These are phyloP conservation scores for Brachionichthys hirsutus DNA, from an alignment of 2,113 vertebrate species.

Conservation along the genomic window DNA sequence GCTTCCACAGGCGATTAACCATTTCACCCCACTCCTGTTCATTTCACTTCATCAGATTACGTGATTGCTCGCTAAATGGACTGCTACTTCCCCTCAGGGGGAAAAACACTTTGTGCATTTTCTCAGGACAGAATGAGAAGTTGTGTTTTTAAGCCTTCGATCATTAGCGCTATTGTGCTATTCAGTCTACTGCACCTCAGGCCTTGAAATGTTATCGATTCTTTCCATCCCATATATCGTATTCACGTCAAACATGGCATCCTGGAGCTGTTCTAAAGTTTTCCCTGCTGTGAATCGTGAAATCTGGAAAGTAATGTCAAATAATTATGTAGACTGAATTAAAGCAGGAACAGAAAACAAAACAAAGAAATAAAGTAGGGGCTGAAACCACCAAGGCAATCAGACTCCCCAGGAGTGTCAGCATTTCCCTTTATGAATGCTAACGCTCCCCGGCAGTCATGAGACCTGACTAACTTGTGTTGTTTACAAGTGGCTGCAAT, in stretches of 20 bases:
- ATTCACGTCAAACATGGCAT: constrained; percentile 11
- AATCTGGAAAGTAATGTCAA: constrained; percentile 1
- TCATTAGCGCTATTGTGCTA: neutral
- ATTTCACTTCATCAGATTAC: constrained; percentile 65
- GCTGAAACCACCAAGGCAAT: too few species aligned
- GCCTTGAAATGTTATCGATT: constrained; percentile 25
- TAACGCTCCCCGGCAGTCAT: too few species aligned
- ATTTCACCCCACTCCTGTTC: constrained; percentile 53
- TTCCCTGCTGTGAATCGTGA: constrained; percentile 9
- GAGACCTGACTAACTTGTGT: neutral
- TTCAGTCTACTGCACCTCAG: neutral
- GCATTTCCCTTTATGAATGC: too few species aligned
- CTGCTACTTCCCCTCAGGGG: constrained; percentile 23
- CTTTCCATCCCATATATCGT: constrained; percentile 16
- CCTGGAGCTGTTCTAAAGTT: constrained; percentile 20
- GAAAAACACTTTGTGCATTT: constrained; percentile 44
- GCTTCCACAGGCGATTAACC: constrained; percentile 60
- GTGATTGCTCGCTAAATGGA: constrained; percentile 62
- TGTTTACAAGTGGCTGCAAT: constrained; percentile 36
- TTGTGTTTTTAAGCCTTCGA: constrained; percentile 37
- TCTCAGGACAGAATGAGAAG: constrained; percentile 44
- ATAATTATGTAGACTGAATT: constrained; percentile 2
- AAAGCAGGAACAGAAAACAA: too few species aligned
- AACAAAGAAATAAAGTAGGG: too few species aligned
- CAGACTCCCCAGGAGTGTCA: too few species aligned